Percentiles rank a stretch among this genome's conserved stretches.
Conservation (phyloP, 2,797 vertebrate species). For the Pristis pectinata region DNA sequence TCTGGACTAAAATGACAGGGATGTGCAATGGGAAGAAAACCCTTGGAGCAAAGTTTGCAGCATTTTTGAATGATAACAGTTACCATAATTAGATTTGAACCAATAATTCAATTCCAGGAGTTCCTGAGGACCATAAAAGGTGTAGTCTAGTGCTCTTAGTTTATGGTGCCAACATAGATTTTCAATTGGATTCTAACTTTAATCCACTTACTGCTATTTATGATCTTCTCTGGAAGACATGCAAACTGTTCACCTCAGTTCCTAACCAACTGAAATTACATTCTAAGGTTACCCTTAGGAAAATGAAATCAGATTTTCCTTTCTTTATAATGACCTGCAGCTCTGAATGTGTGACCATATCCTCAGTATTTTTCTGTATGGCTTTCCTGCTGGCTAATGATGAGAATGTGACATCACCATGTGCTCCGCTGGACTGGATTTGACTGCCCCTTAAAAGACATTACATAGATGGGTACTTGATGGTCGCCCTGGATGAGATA, state of each 20-base stretch:
- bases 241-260: not conserved
- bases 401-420: not conserved
- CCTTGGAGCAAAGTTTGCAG: not conserved
- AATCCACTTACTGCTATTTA: conserved; percentile 25
- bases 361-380: too few relatives aligned
- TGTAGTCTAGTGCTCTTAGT: not conserved
- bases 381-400: not conserved
- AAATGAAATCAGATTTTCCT: not conserved
- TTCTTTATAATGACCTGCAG: not conserved
- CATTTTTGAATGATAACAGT: not conserved
- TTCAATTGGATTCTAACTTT: not conserved
- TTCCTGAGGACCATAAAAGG: not conserved
- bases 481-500: too few relatives aligned
- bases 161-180: conserved; percentile 5
- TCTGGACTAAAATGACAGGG: not conserved
- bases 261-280: not conserved
- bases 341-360: not conserved
- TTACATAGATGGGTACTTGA: not conserved
- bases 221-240: conserved; percentile 2
- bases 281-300: not conserved
- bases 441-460: not conserved
- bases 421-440: not conserved
- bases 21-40: not conserved
- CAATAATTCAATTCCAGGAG: not conserved
- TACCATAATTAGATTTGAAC: not conserved